These are phyloP conservation scores for Lepidonotus clava DNA, from an alignment of 2,888 invertebrate species.

Conservation along the genomic window DNA sequence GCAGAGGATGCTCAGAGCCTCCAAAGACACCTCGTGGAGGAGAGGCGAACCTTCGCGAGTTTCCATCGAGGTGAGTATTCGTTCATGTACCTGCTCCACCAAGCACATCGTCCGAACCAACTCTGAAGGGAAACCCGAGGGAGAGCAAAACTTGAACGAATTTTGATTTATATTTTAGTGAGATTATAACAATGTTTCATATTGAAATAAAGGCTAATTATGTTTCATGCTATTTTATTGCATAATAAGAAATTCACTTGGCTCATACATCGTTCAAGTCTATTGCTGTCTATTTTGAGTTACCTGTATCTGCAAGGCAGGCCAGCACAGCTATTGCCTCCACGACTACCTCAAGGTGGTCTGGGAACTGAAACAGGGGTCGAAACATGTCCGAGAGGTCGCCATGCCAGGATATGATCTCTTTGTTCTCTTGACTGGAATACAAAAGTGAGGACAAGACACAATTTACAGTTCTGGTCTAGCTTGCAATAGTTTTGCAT, in stretches of 20 bases:
- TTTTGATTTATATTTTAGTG: too few relatives aligned
- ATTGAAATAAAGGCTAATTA: too few relatives aligned
- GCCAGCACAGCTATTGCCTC: constrained; percentile 73
- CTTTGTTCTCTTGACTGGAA: constrained; percentile 50
- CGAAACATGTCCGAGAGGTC: constrained; percentile 45
- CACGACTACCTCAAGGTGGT: constrained; percentile 64
- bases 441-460: too few relatives aligned
- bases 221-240: too few relatives aligned
- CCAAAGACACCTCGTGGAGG: constrained; percentile 73
- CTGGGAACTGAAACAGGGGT: constrained; percentile 19
- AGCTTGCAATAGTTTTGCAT: too few relatives aligned
- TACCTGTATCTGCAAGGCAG: constrained; percentile 75
- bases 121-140: constrained; percentile 64
- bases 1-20: constrained; percentile 72
- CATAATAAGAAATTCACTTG: too few relatives aligned
- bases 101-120: constrained; percentile 71
- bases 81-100: constrained; percentile 68
- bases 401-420: constrained; percentile 36
- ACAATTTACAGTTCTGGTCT: too few relatives aligned
- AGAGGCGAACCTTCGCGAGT: constrained; percentile 66
- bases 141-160: too few relatives aligned
- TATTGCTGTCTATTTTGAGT: too few relatives aligned
- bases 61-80: constrained; percentile 68
- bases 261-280: too few relatives aligned
- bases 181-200: too few relatives aligned